Base-by-base conservation (phyloP, 2,888 invertebrate genomes). In the Acleris laterana region DNA sequence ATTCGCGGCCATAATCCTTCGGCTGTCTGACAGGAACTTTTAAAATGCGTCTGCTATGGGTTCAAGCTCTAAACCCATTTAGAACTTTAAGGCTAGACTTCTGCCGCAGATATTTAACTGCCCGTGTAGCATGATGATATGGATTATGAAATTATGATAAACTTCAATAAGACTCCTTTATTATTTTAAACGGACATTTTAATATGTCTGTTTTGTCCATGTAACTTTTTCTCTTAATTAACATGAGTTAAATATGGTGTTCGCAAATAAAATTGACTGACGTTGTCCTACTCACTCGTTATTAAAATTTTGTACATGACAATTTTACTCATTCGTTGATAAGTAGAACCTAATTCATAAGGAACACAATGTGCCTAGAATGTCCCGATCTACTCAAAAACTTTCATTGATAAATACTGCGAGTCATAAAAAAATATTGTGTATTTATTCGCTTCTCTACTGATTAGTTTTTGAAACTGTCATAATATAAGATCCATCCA, bases 281-380 rank as follows among this genome's bases (percentile, higher is more conserved):
- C 38, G 28, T 20, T 62, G 57, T 62, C 62, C 48, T 52, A 57
- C 48, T 57, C 58, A 32, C 13, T 48, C 28, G 25, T 58, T 48
- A 28, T 44, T 16, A 56, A 48, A 58, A 3, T 48, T 48, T 25
- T 25, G 16, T 58, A 58, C 58, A 57, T 46, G 57, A 57, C 57
- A 55, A 55, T 56, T 56, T 58, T 59, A 63, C 63, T 63, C 58
- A 63, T 63, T 63, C 48, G 58, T 63, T 59, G 52, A 62, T 66
- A 66, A 66, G 62, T 62, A 65, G 44, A 19, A 57, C 50, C 20
- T 51, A 57, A 60, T 55, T 20, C 55, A 66, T 66, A 66, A 61
- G 44, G 22, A 66, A 62, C 57, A 66, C 66, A 52, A 66, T 62
- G 66, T 66, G 66, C 66, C 66, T 66, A 66, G 56, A 65, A 57